Base-by-base conservation (phyloP, 2,888 invertebrate species). In the Vandiemenella viatica region DNA sequence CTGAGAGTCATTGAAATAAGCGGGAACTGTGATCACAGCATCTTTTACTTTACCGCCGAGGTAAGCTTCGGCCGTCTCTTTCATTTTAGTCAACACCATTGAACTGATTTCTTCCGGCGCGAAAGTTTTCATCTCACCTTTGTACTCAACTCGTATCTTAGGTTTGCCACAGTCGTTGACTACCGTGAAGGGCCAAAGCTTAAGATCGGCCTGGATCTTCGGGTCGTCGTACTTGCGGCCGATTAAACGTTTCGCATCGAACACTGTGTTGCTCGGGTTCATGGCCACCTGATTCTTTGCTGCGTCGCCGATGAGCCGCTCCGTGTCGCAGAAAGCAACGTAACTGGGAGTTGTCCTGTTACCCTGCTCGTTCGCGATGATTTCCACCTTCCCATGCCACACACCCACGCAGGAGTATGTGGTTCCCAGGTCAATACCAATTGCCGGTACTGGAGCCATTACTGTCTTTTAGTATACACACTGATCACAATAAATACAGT, bases 1-100 rank as follows among this genome's bases (percentile, higher is more conserved):
- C 65, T 90, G 89, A 5, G 88, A 87, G 67, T 89, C 89, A 63
- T 89, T 89, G 72, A 89, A 89, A 68, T 90, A 90, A 59, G 91
- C 90, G 59, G 92, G 81, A 56, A 90, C 90, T 51, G 90, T 91
- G 61, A 91, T 80, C 15, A 91, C 91, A 55, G 90, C 90, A 64
- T 90, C 84, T 55, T 77, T 10, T 1, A 59, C 57, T 64, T 59
- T 67, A 63, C 50, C 66, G 7, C 83, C 84, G 52, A 85, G 64
- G 61, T 79, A 84, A 1, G 81, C 80, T 61, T 83, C 83, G 1
- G 80, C 80, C 0, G 79, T 82, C 63, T 83, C 80, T 63, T 71
- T 70, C 74, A 75, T 75, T 59, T 75, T 75, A 26, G 66, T 69
- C 52, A 75, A 60, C 2, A 76, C 73, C 80, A 81, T 81, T 48